Conservation (phyloP, 2,888 invertebrate species). For the Mactromeris polynyma region DNA sequence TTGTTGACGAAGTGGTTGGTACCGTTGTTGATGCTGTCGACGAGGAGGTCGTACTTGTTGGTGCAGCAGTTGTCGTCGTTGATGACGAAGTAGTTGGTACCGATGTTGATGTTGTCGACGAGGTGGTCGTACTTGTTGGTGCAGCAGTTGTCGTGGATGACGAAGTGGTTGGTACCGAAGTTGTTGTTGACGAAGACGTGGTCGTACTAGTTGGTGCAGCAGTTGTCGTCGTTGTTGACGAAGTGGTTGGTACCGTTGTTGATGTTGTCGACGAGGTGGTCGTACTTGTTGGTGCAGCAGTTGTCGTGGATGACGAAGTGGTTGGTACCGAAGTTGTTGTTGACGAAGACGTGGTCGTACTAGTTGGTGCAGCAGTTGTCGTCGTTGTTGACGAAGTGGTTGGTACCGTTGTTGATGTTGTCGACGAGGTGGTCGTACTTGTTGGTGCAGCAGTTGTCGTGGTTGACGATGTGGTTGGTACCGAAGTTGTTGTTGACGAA, state of each 20-base stretch:
- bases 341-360: no score
- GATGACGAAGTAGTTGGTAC: not conserved
- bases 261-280: no score
- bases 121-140: no score
- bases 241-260: no score
- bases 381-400: not conserved
- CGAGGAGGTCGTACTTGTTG: not conserved
- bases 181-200: no score
- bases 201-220: no score
- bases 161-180: not conserved
- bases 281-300: no score
- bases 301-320: no score
- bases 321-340: no score
- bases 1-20: not conserved
- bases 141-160: no score
- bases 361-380: no score
- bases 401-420: not conserved
- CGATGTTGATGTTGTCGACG: not conserved
- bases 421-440: not conserved
- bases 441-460: not conserved
- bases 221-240: no score
- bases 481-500: not conserved
- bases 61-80: not conserved
- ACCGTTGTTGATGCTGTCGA: not conserved
- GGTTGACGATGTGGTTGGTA: not conserved